Evolutionary conservation across 2,888 invertebrate genomes (phyloP).

Genomic region (Synanthedon vespiformis): DNA sequence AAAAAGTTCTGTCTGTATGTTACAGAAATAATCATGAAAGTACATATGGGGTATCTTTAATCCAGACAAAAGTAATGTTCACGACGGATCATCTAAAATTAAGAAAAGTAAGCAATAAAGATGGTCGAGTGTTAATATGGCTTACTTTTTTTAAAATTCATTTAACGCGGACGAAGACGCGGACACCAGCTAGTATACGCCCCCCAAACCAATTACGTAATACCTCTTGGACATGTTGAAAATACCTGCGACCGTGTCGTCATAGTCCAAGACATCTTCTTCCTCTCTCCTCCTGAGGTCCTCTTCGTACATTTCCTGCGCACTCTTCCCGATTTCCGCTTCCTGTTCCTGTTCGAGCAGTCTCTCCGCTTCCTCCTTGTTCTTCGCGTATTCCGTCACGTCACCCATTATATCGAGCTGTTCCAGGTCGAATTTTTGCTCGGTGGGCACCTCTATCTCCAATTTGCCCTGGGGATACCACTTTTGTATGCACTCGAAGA

Average conservation of each 20-base stretch:
- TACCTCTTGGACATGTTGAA: constrained; percentile 1
- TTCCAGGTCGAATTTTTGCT: constrained; percentile 1
- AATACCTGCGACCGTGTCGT: constrained; percentile 41
- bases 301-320: constrained; percentile 66
- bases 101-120: no score
- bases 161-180: no score
- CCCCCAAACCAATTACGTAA: neutral
- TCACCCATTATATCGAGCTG: constrained; percentile 36
- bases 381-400: constrained; percentile 42
- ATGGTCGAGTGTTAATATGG: no score
- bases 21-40: no score
- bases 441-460: constrained; percentile 1
- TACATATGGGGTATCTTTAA: no score
- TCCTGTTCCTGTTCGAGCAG: constrained; percentile 43
- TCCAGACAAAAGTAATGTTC: no score
- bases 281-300: constrained; percentile 50
- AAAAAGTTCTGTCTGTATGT: neutral
- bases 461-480: constrained; percentile 52
- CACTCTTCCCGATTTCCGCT: constrained; percentile 32
- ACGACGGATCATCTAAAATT: no score
- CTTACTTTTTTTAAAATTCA: no score
- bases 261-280: constrained; percentile 37
- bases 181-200: no score
- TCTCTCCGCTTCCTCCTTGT: constrained; percentile 37
- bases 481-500: constrained; percentile 71